These are phyloP conservation scores for Odocoileus hemionus DNA, from an alignment of 2,113 vertebrate species.

Conservation along the genomic window DNA sequence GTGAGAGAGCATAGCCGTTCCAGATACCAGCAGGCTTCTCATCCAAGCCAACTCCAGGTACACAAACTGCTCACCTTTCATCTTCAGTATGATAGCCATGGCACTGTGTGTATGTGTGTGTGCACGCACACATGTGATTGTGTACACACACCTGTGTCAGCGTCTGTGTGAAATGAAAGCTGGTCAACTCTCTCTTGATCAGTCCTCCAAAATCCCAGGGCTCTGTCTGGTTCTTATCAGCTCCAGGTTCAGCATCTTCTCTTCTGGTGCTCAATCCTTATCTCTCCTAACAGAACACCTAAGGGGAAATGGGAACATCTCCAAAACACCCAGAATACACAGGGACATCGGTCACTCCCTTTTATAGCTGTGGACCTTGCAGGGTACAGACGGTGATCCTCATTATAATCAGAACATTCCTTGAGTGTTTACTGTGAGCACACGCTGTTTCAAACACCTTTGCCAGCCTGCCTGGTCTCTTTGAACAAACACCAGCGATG, in stretches of 20 bases:
- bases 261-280: not conserved
- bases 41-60: not conserved
- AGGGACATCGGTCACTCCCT: not conserved
- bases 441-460: not conserved
- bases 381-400: accelerated
- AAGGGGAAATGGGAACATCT: not conserved
- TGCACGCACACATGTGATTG: accelerated
- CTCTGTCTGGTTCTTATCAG: too few species aligned
- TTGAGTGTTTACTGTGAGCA: accelerated
- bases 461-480: not conserved
- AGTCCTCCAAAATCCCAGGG: not conserved
- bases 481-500: not conserved
- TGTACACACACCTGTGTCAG: accelerated
- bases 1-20: not conserved
- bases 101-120: not conserved
- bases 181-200: not conserved
- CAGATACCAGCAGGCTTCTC: not conserved
- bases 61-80: too few species aligned
- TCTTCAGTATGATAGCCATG: accelerated
- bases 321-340: not conserved
- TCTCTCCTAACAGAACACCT: not conserved
- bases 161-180: not conserved
- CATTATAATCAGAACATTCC: accelerated
- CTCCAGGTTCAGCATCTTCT: not conserved
- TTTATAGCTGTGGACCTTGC: accelerated